Percentiles rank a stretch among this genome's conserved stretches.
Evolutionary conservation across 2,113 vertebrate species (phyloP).

Genomic region (Pseudopodoces humilis): DNA sequence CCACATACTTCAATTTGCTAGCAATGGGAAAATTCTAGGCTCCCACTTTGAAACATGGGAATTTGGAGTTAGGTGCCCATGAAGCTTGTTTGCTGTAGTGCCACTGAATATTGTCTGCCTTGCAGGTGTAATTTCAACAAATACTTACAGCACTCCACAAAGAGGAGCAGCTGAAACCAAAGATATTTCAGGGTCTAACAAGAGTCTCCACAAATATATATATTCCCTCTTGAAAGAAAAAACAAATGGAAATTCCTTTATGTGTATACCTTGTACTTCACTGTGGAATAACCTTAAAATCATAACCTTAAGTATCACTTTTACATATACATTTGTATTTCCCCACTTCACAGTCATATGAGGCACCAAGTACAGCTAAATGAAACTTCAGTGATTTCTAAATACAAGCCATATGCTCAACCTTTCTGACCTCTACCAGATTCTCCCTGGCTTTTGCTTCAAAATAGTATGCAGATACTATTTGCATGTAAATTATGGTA

Average conservation of each 20-base stretch:
- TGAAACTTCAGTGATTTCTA: background rate
- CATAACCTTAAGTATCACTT: background rate
- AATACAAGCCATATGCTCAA: background rate
- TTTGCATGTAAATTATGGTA: constrained; percentile 9
- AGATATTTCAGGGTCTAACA: background rate
- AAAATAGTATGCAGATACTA: background rate
- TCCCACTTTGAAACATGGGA: background rate
- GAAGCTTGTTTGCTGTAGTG: background rate
- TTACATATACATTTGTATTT: background rate
- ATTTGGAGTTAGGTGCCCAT: background rate
- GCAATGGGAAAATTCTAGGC: background rate
- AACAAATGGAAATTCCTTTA: background rate
- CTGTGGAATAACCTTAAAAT: background rate
- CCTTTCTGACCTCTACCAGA: constrained; percentile 7
- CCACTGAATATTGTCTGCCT: background rate
- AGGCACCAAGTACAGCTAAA: background rate
- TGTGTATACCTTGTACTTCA: background rate
- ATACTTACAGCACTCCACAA: background rate
- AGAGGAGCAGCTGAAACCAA: background rate
- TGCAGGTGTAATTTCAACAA: background rate
- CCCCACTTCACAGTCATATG: background rate
- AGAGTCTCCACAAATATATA: background rate
- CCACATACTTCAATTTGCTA: background rate
- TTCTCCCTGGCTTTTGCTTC: constrained; percentile 2
- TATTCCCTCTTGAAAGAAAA: no score